Conservation (phyloP, 2,113 vertebrate genomes). For the Gallinago media region DNA sequence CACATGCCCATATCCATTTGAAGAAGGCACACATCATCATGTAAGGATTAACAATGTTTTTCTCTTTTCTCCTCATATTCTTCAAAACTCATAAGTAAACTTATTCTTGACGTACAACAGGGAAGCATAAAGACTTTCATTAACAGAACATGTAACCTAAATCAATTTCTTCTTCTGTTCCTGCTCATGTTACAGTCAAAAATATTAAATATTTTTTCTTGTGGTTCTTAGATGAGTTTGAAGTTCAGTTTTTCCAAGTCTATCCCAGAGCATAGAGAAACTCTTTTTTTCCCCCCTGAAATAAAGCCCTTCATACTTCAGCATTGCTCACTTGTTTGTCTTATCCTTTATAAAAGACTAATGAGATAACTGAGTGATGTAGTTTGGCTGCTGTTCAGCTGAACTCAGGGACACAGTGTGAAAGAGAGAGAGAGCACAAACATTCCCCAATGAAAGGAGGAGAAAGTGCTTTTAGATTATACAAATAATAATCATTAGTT, state of each 20-base stretch:
- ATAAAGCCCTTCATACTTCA: background rate
- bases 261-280: background rate
- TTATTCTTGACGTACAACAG: background rate
- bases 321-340: background rate
- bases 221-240: background rate
- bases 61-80: background rate
- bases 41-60: background rate
- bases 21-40: background rate
- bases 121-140: background rate
- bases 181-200: background rate
- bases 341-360: slow-evolving; percentile 17
- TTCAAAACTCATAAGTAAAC: background rate
- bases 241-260: background rate
- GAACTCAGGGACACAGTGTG: background rate
- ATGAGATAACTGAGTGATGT: slow-evolving; percentile 40
- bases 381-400: slow-evolving; percentile 28
- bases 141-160: background rate
- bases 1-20: background rate
- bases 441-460: slow-evolving; percentile 27
- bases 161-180: background rate
- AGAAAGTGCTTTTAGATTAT: slow-evolving; percentile 19
- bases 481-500: slow-evolving; percentile 23
- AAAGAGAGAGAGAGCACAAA: background rate
- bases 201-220: background rate
- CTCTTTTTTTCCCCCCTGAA: background rate